These are phyloP conservation scores for Fragum whitleyi DNA, from an alignment of 2,888 invertebrate species.

Conservation along the genomic window DNA sequence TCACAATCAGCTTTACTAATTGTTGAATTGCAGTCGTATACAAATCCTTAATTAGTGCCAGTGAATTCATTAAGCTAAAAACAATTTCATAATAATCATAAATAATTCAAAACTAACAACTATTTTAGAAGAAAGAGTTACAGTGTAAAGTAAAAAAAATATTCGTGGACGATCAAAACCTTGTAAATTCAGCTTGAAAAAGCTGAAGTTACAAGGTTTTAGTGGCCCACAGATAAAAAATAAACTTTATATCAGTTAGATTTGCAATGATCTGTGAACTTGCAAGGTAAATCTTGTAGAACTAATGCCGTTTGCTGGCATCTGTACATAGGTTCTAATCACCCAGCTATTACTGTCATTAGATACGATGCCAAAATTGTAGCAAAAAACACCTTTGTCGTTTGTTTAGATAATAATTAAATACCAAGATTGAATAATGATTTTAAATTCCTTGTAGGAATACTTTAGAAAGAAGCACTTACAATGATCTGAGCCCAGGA, in stretches of 20 bases:
- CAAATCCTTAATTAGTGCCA: too few species aligned
- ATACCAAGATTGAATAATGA: background rate
- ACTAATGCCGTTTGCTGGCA: conserved; percentile 22
- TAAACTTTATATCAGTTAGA: background rate
- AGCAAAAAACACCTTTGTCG: background rate
- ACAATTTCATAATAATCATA: too few species aligned
- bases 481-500: too few species aligned
- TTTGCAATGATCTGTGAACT: conserved; percentile 23
- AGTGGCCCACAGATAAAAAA: too few species aligned
- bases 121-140: background rate
- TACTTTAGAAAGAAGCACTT: background rate
- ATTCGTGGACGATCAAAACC: too few species aligned
- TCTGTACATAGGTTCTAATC: conserved; percentile 25
- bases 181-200: too few species aligned
- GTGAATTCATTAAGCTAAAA: too few species aligned
- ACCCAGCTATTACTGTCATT: conserved; percentile 20
- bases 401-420: conserved; percentile 7
- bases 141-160: too few species aligned
- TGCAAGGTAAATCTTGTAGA: conserved; percentile 29
- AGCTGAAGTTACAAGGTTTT: too few species aligned
- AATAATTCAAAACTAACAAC: too few species aligned
- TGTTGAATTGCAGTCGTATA: too few species aligned
- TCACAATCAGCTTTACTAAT: too few species aligned
- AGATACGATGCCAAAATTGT: conserved; percentile 9
- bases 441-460: background rate